Evolutionary conservation across 2,113 vertebrate genomes (phyloP).

Genomic region (Chloebia gouldiae): DNA sequence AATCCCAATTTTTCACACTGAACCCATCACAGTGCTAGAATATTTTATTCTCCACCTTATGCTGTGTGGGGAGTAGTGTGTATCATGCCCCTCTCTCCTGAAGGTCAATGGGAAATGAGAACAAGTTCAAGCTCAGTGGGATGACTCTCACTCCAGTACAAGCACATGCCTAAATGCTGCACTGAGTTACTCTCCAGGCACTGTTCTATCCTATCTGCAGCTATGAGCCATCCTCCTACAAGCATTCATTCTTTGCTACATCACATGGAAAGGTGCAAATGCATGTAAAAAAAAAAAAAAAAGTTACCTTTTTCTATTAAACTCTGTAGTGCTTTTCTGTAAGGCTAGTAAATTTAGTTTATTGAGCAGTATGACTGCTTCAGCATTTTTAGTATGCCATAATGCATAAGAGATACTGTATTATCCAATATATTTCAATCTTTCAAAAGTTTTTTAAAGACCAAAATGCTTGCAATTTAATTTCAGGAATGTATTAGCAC

Average conservation of each 20-base stretch:
- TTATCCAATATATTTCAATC: slow-evolving; percentile 46
- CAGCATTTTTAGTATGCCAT: slow-evolving; percentile 4
- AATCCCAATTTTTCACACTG: background rate
- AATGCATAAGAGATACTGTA: slow-evolving; percentile 15
- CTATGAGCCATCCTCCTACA: background rate
- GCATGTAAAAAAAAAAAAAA: background rate
- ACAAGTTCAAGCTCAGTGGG: background rate
- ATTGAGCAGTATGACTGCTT: slow-evolving; percentile 7
- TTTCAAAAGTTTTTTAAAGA: slow-evolving; percentile 42
- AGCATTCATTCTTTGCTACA: background rate
- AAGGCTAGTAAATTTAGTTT: slow-evolving; percentile 31
- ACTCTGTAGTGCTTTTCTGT: slow-evolving; percentile 4
- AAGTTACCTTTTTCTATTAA: slow-evolving; percentile 40
- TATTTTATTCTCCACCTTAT: background rate
- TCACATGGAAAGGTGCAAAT: background rate
- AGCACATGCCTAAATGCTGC: background rate
- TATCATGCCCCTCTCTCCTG: background rate
- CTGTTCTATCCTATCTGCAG: background rate
- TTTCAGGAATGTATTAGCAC: slow-evolving; percentile 43
- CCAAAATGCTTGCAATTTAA: slow-evolving; percentile 40
- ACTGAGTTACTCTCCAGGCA: background rate
- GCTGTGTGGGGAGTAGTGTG: background rate
- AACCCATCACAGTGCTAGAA: background rate
- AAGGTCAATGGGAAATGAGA: background rate
- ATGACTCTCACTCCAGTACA: background rate